Evolutionary conservation across 2,797 vertebrate genomes (phyloP).

Genomic region (Rhynchotus rufescens): DNA sequence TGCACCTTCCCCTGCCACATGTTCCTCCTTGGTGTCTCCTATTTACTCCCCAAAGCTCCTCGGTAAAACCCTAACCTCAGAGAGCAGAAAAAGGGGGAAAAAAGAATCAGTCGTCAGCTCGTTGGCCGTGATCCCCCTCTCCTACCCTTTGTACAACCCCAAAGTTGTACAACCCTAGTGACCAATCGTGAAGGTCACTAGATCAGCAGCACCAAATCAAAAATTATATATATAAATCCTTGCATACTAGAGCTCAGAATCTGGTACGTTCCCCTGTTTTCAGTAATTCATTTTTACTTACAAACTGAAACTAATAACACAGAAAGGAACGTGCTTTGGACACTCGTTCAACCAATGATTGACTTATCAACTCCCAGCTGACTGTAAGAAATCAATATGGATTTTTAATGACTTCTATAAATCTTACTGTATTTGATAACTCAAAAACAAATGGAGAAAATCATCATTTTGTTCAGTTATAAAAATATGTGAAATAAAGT

Average conservation of each 20-base stretch:
- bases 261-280: accelerated
- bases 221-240: background rate
- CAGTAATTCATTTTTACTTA: background rate
- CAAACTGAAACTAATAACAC: background rate
- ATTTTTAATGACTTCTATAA: conserved; percentile 19
- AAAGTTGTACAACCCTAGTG: too few species aligned
- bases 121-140: too few species aligned
- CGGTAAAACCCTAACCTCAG: background rate
- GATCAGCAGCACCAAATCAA: background rate
- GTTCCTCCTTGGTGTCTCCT: background rate
- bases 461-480: background rate
- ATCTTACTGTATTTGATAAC: conserved; percentile 33
- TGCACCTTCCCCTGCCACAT: background rate
- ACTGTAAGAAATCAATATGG: conserved; percentile 18
- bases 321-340: background rate
- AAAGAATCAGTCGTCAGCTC: accelerated
- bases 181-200: accelerated
- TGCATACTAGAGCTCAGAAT: background rate
- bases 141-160: background rate
- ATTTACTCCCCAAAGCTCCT: background rate
- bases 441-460: conserved; percentile 16
- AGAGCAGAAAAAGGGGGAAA: background rate
- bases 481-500: background rate
- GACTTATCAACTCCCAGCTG: conserved; percentile 15
- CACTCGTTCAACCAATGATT: background rate